Base-by-base conservation (phyloP, 2,113 vertebrate genomes). In the Corythornis madagascariensis region DNA sequence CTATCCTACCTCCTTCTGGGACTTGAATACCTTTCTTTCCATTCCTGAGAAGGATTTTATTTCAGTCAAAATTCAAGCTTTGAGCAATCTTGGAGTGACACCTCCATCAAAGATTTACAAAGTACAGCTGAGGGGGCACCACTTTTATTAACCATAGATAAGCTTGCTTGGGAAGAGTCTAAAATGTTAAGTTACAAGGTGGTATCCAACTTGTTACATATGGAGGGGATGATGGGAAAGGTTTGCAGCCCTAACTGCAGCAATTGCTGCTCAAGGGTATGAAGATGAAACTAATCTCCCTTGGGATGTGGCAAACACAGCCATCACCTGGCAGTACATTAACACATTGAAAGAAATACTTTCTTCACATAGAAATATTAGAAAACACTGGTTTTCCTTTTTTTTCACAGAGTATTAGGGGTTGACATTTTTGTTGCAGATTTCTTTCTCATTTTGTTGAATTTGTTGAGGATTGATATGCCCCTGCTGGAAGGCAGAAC, bases 231-330 rank as follows among this genome's bases (percentile, higher is more conserved):
- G 33, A 76, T 12, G 21, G 65, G 17, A 70, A 26, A 0, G 0
- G 72, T 84, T 65, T 83, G 60, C 50, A 84, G 63, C 17, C 13
- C 8, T 43, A 40, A 55, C n/a, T 61, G 21, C 60, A 89, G 47
- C 31, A 88, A 63, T 52, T 0, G 0, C 69, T 52, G 12, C 43
- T 79, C 63, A 67, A 28, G 55, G 61, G 16, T 55, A 80, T 14
- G 26, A 91, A 64, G 42, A 79, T 65, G 47, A 66, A 88, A 63
- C 28, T 83, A 75, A 91, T 71, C 60, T 63, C 42, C 24, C 2
- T 13, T 53, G 43, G 82, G 59, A 91, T 66, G 55, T 33, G 67
- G 67, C 64, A 83, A 93, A 89, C 59, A 84, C 78, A 73, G 40
- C 28, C 33, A 81, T 64, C 1, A 6, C 22, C n/a, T 57, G 55